Conservation (phyloP, 2,113 vertebrate species). For the Strix uralensis region DNA sequence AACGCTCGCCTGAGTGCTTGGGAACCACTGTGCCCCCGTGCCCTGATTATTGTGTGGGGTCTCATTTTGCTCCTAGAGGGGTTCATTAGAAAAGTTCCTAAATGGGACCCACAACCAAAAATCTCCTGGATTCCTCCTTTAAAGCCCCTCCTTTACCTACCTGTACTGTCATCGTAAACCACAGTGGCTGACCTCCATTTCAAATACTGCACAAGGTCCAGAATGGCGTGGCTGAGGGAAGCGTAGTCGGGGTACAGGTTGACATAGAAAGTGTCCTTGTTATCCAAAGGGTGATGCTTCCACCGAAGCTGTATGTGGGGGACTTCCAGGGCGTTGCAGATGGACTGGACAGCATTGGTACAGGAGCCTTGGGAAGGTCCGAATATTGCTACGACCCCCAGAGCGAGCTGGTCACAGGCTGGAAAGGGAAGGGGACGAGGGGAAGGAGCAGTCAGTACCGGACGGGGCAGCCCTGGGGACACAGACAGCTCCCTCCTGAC, state of each 20-base stretch:
- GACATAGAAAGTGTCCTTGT: conserved; percentile 97
- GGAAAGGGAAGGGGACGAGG: neutral
- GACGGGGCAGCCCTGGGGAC: neutral
- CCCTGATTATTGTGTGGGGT: rapidly evolving
- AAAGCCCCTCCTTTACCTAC: conserved; percentile 63
- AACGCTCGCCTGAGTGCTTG: rapidly evolving
- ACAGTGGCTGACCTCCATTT: conserved; percentile 98
- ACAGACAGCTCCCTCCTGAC: neutral
- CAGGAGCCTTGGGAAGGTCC: conserved; percentile 97
- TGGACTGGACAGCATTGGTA: conserved; percentile 96
- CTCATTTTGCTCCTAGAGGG: neutral
- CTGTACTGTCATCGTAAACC: conserved; percentile 97
- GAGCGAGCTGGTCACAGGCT: conserved; percentile 97
- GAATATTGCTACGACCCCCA: conserved; percentile 97
- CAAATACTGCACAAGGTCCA: conserved; percentile 95
- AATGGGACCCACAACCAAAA: neutral
- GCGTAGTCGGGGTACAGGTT: conserved; percentile 98
- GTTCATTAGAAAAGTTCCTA: neutral
- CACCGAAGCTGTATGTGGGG: conserved; percentile 97
- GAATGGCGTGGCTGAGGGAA: conserved; percentile 95
- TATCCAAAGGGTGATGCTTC: conserved; percentile 98
- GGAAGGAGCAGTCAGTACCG: too few species aligned
- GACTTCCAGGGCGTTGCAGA: conserved; percentile 97
- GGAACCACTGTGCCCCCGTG: rapidly evolving
- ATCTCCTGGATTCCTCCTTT: neutral